Base-by-base conservation (phyloP, 1,140 invertebrate genomes). In the Euglossa dilemma region DNA sequence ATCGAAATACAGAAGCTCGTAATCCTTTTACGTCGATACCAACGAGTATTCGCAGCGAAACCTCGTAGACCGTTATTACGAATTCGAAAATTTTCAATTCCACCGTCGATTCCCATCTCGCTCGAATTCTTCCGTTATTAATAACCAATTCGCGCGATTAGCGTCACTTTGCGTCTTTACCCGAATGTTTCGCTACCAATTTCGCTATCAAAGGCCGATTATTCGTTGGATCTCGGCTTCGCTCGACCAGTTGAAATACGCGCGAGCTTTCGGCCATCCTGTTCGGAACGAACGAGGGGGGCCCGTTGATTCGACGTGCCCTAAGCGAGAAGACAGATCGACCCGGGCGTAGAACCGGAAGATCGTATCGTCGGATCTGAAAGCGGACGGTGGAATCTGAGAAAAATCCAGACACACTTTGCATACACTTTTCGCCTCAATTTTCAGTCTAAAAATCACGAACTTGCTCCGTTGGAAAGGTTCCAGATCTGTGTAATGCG, bases 401-500 rank as follows among this genome's bases (percentile, higher is more conserved):
- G 63, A 61, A 87, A 90, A 87, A 90, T 87, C 78, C 84, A 63
- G 61, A 74, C 76, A 64, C 78, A 88, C 87, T 87, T 85, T 86
- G 87, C 88, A 85, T 89, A 87, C 80, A 79, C 88, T 89, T 83
- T 85, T 80, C 76, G 85, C 78, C 66, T 85, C 83, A 86, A 84
- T 85, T 73, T 87, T 87, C 83, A 73, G 80, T 87, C 82, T 77
- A 86, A 89, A 90, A 90, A 90, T 90, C 88, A 87, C 78, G 80
- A 69, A 84, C 79, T 77, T 50, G 69, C 63, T 69, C 86, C 70
- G 69, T 86, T 89, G 89, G 89, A 89, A 86, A 85, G 79, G 83
- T 87, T 90, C 89, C 89, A 90, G 81, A 87, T 84, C 69, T 77
- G 70, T 85, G 88, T 89, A 89, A 89, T 87, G 86, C 84, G 87